phyloP scores from a whole-genome alignment of 2,113 vertebrate genomes.

The Cottus gobio region DNA sequence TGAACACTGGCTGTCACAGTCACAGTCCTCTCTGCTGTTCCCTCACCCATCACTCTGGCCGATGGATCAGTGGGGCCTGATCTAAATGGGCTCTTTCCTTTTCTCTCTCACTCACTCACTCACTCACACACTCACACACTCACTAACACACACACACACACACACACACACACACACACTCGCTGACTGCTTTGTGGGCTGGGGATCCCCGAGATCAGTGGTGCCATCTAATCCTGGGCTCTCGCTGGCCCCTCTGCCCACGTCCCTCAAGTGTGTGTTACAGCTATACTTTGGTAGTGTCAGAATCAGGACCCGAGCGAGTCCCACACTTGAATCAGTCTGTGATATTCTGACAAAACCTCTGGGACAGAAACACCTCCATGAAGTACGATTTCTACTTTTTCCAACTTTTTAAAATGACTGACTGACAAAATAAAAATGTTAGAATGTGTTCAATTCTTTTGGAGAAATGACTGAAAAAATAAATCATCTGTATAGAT shows the following conservation, averaged over 20 bases:
- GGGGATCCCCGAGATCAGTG: constrained; percentile 40
- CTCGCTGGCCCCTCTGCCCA: constrained; percentile 6
- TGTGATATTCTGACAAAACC: neutral
- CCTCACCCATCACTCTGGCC: constrained; percentile 56
- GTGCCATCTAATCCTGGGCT: constrained; percentile 47
- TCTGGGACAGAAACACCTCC: neutral
- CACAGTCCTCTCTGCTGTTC: constrained; percentile 48
- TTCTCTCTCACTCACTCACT: constrained; percentile 12
- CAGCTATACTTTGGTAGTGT: neutral
- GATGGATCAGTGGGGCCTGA: constrained; percentile 46
- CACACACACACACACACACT: no score
- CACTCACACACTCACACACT: no score
- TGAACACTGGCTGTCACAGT: constrained; percentile 68
- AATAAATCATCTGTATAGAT: neutral
- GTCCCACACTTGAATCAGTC: neutral
- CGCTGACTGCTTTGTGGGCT: neutral
- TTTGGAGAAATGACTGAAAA: neutral
- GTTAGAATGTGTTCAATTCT: neutral
- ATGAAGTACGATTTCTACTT: neutral
- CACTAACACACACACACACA: no score
- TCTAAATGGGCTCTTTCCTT: constrained; percentile 57
- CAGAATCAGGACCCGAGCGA: constrained; percentile 17
- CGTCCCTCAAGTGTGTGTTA: constrained; percentile 20
- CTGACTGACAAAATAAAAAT: neutral
- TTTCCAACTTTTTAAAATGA: neutral